Evolutionary conservation across 53 echinoderm and acorn worm genomes (phyloP).

Genomic region (Patiria pectinifera): DNA sequence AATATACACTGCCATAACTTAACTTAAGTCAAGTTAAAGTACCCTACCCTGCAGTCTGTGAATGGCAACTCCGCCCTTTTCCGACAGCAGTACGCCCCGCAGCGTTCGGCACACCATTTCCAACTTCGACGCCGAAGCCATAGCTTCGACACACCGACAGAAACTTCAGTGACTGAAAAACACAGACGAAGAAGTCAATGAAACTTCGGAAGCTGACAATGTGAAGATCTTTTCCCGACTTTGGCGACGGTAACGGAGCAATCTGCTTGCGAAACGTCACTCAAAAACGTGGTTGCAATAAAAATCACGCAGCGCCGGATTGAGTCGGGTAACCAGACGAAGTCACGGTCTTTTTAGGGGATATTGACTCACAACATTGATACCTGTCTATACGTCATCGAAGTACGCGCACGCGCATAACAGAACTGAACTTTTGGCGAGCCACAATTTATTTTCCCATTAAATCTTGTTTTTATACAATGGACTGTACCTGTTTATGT

Average conservation of each 20-base stretch:
- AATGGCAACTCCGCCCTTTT: constrained; percentile 34
- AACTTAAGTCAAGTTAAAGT: background rate
- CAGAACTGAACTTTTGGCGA: no score
- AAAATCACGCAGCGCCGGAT: background rate
- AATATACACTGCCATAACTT: no score
- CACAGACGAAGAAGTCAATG: background rate
- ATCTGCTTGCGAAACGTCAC: background rate
- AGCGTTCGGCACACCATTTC: constrained; percentile 23
- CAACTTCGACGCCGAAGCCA: constrained; percentile 53
- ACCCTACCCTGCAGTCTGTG: constrained; percentile 15
- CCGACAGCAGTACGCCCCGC: constrained; percentile 27
- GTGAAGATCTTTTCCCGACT: background rate
- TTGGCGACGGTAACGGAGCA: background rate
- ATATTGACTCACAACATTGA: no score
- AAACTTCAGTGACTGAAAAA: background rate
- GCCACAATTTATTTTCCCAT: no score
- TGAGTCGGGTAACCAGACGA: background rate
- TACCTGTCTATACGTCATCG: no score
- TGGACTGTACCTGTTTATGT: no score
- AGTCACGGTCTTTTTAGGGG: background rate
- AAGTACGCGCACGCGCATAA: no score
- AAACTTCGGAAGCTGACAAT: background rate
- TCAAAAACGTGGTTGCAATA: background rate
- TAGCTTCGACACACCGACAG: background rate
- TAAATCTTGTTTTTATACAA: no score